phyloP scores from a whole-genome alignment of 2,113 vertebrate species.

The Fulmarus glacialis region DNA sequence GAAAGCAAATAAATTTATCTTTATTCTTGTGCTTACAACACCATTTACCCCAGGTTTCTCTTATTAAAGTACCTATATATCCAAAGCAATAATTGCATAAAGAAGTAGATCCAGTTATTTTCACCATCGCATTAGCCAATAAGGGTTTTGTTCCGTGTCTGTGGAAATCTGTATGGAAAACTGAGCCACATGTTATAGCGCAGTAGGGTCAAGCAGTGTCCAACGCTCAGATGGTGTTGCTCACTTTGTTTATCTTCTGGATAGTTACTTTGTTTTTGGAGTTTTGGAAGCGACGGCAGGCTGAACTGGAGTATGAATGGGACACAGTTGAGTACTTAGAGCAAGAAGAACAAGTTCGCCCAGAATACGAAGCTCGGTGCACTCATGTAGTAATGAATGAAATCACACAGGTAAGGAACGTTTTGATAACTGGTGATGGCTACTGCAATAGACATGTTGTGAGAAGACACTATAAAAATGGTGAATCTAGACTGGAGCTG shows the following conservation, averaged over 20 bases:
- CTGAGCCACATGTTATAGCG: background rate
- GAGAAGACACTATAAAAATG: background rate
- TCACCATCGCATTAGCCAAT: background rate
- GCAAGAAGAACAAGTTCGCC: conserved; percentile 87
- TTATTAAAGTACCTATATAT: background rate
- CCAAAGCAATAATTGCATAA: background rate
- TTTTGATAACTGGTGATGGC: background rate
- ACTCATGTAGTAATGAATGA: conserved; percentile 83
- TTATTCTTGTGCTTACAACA: background rate
- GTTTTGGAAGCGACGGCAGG: conserved; percentile 94
- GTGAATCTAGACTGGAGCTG: background rate
- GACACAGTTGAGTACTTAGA: conserved; percentile 91
- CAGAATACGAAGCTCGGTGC: conserved; percentile 90
- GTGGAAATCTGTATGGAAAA: background rate
- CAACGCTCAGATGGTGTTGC: background rate
- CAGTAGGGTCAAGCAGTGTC: background rate
- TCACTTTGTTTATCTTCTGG: background rate
- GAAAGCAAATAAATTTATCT: background rate
- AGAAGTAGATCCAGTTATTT: background rate
- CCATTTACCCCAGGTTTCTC: background rate
- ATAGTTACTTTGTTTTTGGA: conserved; percentile 92
- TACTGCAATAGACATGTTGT: background rate
- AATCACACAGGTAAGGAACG: conserved; percentile 76
- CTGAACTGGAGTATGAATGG: conserved; percentile 91
- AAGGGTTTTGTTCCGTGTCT: background rate